Percentiles rank a stretch among this genome's conserved stretches.
These are phyloP conservation scores for Halcyon badia DNA, from an alignment of 2,797 vertebrate species.

Conservation along the genomic window DNA sequence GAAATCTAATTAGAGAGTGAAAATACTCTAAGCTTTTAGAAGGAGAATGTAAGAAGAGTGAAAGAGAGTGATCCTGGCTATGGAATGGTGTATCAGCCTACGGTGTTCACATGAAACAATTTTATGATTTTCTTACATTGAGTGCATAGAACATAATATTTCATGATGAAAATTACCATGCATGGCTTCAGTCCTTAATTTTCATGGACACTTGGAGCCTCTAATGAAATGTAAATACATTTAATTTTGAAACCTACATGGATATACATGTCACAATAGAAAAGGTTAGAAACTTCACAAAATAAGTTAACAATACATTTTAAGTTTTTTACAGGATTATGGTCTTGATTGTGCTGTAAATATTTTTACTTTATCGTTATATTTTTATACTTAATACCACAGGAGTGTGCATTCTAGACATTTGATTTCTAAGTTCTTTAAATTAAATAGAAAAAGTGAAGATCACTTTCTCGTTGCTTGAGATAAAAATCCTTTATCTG, in stretches of 20 bases:
- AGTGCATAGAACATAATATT: not conserved
- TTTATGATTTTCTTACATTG: conserved; percentile 8
- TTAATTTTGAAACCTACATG: not conserved
- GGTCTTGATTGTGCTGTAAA: not conserved
- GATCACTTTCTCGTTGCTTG: not conserved
- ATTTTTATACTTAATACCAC: not conserved
- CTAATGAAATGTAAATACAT: conserved; percentile 17
- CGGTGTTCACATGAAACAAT: not conserved
- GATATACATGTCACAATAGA: not conserved
- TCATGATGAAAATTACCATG: not conserved
- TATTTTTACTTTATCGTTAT: not conserved
- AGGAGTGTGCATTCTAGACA: not conserved
- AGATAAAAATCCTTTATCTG: not conserved
- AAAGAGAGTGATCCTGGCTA: not conserved
- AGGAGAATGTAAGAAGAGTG: not conserved
- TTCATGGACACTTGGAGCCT: not conserved
- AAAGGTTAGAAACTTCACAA: not conserved
- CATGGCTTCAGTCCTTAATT: not conserved
- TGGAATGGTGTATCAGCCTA: not conserved
- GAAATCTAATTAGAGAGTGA: conserved; percentile 68
- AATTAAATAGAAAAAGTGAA: not conserved
- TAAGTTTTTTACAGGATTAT: not conserved
- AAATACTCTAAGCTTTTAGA: conserved; percentile 48
- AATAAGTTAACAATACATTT: not conserved
- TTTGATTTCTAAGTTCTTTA: not conserved